Evolutionary conservation across 2,113 vertebrate genomes (phyloP).

Genomic region (Corythaixoides concolor): DNA sequence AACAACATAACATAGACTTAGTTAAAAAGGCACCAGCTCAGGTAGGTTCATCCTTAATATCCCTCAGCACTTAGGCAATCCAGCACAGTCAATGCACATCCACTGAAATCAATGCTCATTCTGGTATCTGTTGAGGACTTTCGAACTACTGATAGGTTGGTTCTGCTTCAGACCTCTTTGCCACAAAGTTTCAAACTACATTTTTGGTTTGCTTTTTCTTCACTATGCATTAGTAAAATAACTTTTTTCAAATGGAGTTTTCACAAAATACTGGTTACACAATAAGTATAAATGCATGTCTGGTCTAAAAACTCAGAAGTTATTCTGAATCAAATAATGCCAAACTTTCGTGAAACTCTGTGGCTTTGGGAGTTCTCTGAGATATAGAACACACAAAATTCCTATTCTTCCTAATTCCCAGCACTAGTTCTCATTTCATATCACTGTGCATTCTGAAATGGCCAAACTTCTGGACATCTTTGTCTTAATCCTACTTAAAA

Average conservation of each 20-base stretch:
- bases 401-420: not conserved
- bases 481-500: conserved; percentile 8
- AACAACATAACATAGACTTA: fast-evolving
- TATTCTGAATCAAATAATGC: not conserved
- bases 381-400: not conserved
- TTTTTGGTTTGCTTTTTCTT: not conserved
- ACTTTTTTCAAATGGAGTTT: not conserved
- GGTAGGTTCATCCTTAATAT: not conserved
- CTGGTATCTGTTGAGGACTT: not conserved
- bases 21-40: not conserved
- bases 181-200: not conserved
- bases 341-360: not conserved
- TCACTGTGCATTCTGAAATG: not conserved
- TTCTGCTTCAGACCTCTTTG: not conserved
- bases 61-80: too few relatives aligned
- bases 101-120: not conserved
- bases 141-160: not conserved
- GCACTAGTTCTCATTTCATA: not conserved
- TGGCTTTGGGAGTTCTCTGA: not conserved
- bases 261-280: not conserved
- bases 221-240: not conserved
- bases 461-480: not conserved
- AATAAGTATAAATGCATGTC: not conserved
- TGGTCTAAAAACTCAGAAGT: not conserved
- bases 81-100: not conserved